phyloP scores from a whole-genome alignment of 2,113 vertebrate genomes.

The Brienomyrus longianalis region DNA sequence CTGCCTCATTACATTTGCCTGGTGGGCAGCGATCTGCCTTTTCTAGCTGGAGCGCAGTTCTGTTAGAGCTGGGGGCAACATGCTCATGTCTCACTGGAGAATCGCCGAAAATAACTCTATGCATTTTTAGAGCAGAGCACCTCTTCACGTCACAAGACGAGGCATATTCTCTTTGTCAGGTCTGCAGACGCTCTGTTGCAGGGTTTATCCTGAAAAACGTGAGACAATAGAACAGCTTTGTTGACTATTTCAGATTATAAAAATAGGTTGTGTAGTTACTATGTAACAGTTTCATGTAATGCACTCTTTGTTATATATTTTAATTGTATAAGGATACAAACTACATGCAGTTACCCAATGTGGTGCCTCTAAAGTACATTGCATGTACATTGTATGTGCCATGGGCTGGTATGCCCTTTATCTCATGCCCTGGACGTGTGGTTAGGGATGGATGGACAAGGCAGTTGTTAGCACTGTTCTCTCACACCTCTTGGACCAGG shows the following conservation, averaged over 20 bases:
- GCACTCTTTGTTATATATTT: not conserved
- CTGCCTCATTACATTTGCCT: not conserved
- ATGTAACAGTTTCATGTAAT: not conserved
- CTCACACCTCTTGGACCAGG: not conserved
- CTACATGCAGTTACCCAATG: not conserved
- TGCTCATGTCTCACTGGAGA: not conserved
- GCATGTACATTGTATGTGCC: not conserved
- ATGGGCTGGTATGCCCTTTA: not conserved
- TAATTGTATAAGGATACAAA: not conserved
- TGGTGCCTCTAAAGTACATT: not conserved
- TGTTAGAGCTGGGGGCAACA: not conserved
- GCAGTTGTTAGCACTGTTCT: not conserved
- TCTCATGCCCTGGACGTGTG: too few species aligned
- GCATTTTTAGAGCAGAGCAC: not conserved
- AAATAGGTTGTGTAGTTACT: not conserved
- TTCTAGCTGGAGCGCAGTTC: not conserved
- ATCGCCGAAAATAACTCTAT: not conserved
- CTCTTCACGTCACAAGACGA: not conserved
- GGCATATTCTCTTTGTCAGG: not conserved
- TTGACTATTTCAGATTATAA: not conserved
- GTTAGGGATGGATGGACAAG: not conserved
- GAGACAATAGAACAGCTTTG: not conserved
- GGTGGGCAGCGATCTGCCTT: not conserved
- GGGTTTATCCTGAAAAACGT: not conserved
- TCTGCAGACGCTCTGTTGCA: not conserved